Evolutionary conservation across 1,140 invertebrate genomes (phyloP).

Genomic region (Camponotus floridanus): DNA sequence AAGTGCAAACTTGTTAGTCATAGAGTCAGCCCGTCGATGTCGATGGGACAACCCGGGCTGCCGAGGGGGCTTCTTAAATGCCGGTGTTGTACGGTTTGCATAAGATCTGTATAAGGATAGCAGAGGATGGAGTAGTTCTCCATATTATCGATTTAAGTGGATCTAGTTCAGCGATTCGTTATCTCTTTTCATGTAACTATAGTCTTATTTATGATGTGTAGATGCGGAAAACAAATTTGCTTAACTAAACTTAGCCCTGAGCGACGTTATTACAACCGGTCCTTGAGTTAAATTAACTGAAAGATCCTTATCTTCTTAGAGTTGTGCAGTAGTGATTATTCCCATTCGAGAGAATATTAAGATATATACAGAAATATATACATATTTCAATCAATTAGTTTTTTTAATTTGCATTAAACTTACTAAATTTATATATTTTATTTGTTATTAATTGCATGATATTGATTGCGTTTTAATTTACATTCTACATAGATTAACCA

Average conservation of each 20-base stretch:
- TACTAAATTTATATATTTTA: not conserved
- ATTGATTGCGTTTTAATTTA: not conserved
- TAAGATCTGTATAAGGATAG: slow-evolving; percentile 14
- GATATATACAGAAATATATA: not conserved
- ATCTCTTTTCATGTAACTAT: not conserved
- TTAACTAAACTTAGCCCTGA: not conserved
- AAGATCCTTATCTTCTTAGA: slow-evolving; percentile 1
- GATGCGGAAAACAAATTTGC: slow-evolving; percentile 20
- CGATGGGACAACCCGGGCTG: slow-evolving; percentile 73
- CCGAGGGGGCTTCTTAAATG: slow-evolving; percentile 59
- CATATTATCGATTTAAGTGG: not conserved
- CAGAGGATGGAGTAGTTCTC: not conserved
- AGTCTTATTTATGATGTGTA: not conserved
- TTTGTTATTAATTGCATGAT: not conserved
- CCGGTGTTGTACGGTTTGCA: slow-evolving; percentile 55
- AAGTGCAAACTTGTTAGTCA: slow-evolving; percentile 86
- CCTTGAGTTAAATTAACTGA: not conserved
- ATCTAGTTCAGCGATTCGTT: slow-evolving; percentile 6
- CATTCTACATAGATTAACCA: not conserved
- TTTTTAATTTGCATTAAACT: not conserved
- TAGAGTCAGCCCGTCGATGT: slow-evolving; percentile 76
- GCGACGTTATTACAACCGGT: not conserved
- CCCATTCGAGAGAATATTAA: not conserved
- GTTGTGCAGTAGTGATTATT: not conserved
- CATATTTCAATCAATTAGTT: not conserved